phyloP scores from a whole-genome alignment of 2,797 vertebrate species.

The Gobio occitaniae region DNA sequence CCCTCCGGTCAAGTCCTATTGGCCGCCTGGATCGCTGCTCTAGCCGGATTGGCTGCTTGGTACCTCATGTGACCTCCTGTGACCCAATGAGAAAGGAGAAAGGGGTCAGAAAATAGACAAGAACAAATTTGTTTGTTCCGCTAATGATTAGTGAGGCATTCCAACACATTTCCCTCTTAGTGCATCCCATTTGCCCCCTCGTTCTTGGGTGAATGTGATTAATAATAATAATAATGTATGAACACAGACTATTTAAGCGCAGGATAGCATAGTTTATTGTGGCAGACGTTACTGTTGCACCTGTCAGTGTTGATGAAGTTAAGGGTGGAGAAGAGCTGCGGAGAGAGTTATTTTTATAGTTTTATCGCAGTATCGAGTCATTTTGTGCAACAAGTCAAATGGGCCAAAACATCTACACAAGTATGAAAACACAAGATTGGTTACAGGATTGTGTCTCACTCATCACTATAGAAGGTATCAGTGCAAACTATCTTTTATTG shows the following conservation, averaged over 20 bases:
- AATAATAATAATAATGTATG: not conserved
- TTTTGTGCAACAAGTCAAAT: not conserved
- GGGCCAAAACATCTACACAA: not conserved
- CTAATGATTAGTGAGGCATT: not conserved
- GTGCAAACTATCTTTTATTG: not conserved
- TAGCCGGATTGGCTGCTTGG: slow-evolving; percentile 88
- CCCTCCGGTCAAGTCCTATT: slow-evolving; percentile 83
- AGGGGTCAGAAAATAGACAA: not conserved
- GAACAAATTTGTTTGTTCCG: not conserved
- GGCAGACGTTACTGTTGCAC: not conserved
- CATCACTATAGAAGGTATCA: not conserved
- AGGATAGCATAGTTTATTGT: not conserved
- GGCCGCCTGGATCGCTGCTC: slow-evolving; percentile 81
- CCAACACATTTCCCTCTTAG: not conserved
- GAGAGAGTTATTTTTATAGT: not conserved
- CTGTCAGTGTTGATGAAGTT: slow-evolving; percentile 20
- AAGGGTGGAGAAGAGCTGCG: not conserved
- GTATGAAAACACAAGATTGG: not conserved
- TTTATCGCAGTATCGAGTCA: not conserved
- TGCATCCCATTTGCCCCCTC: not conserved
- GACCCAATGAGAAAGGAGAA: not conserved
- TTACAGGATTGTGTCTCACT: not conserved
- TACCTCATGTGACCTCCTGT: slow-evolving; percentile 86
- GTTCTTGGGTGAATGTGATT: slow-evolving; percentile 1
- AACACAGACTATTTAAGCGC: not conserved